phyloP scores from a whole-genome alignment of 2,888 invertebrate species.

The Drosophila affinis region DNA sequence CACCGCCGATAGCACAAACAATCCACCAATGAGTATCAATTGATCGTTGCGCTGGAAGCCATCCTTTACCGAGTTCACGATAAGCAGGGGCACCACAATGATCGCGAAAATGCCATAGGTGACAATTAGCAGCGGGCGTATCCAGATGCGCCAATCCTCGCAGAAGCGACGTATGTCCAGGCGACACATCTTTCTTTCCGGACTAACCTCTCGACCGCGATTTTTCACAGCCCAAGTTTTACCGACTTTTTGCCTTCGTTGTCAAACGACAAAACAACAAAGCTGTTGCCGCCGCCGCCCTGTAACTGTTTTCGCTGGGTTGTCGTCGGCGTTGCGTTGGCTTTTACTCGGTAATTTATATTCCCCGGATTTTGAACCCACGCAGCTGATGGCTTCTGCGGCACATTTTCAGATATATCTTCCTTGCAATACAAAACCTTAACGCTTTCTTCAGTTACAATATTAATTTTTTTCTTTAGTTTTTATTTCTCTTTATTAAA shows the following conservation, averaged over 20 bases:
- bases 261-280: conserved; percentile 53
- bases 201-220: background rate
- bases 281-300: conserved; percentile 58
- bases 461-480: conserved; percentile 4
- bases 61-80: conserved; percentile 91
- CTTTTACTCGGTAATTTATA: conserved; percentile 38
- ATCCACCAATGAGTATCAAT: conserved; percentile 92
- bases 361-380: conserved; percentile 34
- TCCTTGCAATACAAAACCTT: conserved; percentile 10
- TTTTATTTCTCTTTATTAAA: background rate
- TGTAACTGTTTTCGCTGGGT: conserved; percentile 53
- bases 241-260: conserved; percentile 52
- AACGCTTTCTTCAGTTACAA: conserved; percentile 1
- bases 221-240: background rate
- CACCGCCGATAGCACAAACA: conserved; percentile 95
- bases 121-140: conserved; percentile 92
- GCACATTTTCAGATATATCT: conserved; percentile 24
- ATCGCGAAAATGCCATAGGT: conserved; percentile 92
- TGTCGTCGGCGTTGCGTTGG: conserved; percentile 10
- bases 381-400: conserved; percentile 14
- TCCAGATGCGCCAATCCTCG: conserved; percentile 93
- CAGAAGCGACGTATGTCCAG: conserved; percentile 81
- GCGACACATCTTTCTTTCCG: conserved; percentile 65
- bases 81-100: conserved; percentile 92
- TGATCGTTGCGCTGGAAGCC: conserved; percentile 91